Evolutionary conservation across 2,113 vertebrate genomes (phyloP), one percentile per base, ranked within the genome.

Genomic region (Nicator chloris): DNA sequence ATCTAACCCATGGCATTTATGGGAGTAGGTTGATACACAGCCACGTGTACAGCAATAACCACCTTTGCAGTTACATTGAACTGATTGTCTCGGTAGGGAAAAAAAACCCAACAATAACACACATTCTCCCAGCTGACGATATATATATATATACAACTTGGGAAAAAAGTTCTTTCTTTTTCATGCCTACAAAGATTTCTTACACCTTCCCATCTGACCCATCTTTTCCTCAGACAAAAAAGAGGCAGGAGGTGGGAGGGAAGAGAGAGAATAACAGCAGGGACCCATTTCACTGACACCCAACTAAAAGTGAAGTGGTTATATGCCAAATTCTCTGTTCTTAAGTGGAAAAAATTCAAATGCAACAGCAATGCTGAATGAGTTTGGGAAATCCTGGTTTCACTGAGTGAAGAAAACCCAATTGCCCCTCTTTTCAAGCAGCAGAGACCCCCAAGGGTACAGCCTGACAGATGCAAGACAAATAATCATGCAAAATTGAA

Each of bases 191-290:
- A 44, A n/a, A 61, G 27, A 42, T 35, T 72, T 76, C 12, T 84
- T 63, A 45, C 11, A 59, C 18, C 31, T 81, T 73, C 16, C 37
- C 51, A 82, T 42, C 42, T 51, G 28, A 83, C 45, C 56, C 4
- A 2, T 42, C 23, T 81, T 73, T 72, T 40, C 16, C 11, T 39
- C 21, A 49, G 42, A 16, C 10, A 31, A 42, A 57, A 56, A 80
- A n/a, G 24, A 76, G 5, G 3, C 7, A 26, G 10, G 3, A 7
- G 31, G 5, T 15, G 8, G 27, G 5, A 15, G 4, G 16, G 2
- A 27, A 22, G 9, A 47, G 11, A 45, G 23, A 13, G 21, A 33
- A 16, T 27, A 56, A 54, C 23, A 86, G 31, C 35, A 68, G 53
- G 86, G 30, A 76, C n/a, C 21, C 10, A 11, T 40, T 73, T 87